Evolutionary conservation across 2,888 invertebrate genomes (phyloP), one percentile per base, ranked within the genome.

Genomic region (Seira ritae): DNA sequence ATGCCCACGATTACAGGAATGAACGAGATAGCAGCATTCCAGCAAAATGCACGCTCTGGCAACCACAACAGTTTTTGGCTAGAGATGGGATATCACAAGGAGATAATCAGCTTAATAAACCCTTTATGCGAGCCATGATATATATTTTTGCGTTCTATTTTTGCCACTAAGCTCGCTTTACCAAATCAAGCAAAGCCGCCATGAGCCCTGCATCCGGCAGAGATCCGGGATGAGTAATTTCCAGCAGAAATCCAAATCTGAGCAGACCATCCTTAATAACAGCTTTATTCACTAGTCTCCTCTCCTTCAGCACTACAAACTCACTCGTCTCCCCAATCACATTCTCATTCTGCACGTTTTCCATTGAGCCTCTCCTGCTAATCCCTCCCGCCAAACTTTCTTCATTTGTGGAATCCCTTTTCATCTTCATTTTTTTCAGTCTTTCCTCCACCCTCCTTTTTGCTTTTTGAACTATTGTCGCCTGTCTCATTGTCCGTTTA

Each of bases 131-230:
- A 42, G 72, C 46, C 17, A 60, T 20, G 23, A 60, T 60, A n/a
- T 72, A 65, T 10, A 60, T 76, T 17, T 22, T 66, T 65, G 55
- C 20, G 70, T 19, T 23, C 65, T 65, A 10, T n/a, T 6, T 4
- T 60, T 60, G 65, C 23, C 55, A 55, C 12, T 23, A 65, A 23
- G 23, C 20, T 65, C 20, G 4, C 17, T 12, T 65, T 92, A 98
- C 98, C 93, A 99, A 92, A 91, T 99, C 98, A 70, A 99, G 92
- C 72, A 98, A 92, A 1, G 98, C 98, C 0, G 97, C 98, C 90
- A 99, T 94, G 42, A 99, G 93, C 89, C 98, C 96, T 1, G 98
- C 95, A 92, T 99, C 99, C 0, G 99, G 99, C 76, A 99, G 95
- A 0, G 96, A 94, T 55, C 99, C 99, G 0, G 99, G 99, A 82